Conservation (phyloP, 2,113 vertebrate species). For the Glaucomys volans region DNA sequence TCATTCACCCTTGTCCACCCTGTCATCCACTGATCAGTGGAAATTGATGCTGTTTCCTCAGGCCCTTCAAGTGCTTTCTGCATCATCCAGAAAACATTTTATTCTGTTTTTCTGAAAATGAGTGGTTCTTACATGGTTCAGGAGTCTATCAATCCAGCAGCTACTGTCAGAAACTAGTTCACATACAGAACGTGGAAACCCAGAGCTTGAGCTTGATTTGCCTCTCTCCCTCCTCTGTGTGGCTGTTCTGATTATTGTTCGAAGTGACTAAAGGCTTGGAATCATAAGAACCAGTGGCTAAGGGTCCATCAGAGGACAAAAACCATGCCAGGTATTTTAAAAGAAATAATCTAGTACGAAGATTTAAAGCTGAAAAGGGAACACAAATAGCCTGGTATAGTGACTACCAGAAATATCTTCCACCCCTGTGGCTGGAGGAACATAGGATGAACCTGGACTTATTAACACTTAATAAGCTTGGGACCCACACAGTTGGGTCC, state of each 20-base stretch:
- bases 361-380: background rate
- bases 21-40: background rate
- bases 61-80: background rate
- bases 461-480: background rate
- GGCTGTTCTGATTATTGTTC: background rate
- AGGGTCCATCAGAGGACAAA: background rate
- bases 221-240: background rate
- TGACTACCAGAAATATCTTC: background rate
- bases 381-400: background rate
- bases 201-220: background rate
- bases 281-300: background rate
- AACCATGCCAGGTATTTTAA: background rate
- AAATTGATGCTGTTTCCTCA: background rate
- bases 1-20: background rate
- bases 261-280: background rate
- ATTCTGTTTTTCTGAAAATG: background rate
- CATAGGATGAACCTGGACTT: background rate
- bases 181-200: background rate
- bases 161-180: background rate
- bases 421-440: background rate
- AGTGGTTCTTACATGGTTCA: background rate
- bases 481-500: background rate
- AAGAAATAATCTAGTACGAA: background rate
- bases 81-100: background rate
- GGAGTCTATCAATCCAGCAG: background rate